Percentiles rank a stretch among this genome's conserved stretches.
Conservation (phyloP, 2,113 vertebrate species). For the Stegostoma tigrinum region DNA sequence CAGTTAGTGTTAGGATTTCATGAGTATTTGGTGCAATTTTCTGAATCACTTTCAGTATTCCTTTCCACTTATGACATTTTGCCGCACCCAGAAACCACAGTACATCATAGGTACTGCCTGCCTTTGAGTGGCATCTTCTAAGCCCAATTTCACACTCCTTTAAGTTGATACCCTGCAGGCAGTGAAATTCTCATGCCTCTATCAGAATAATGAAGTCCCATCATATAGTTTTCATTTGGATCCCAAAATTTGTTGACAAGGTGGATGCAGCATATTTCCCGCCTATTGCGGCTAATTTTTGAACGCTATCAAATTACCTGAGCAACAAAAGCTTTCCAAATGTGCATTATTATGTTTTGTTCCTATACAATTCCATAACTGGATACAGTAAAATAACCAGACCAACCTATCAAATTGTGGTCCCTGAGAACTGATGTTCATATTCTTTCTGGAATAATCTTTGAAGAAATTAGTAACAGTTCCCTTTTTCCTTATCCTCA, state of each 20-base stretch:
- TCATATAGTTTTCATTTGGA: not conserved
- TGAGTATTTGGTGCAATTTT: not conserved
- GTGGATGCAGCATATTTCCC: not conserved
- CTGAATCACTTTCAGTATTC: not conserved
- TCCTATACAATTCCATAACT: not conserved
- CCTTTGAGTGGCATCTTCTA: not conserved
- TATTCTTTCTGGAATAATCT: not conserved
- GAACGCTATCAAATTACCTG: not conserved
- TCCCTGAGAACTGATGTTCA: not conserved
- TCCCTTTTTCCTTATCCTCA: not conserved
- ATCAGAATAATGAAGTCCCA: not conserved
- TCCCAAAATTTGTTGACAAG: not conserved
- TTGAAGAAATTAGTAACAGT: not conserved
- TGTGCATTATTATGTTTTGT: not conserved
- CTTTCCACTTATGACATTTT: not conserved
- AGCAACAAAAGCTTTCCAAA: not conserved
- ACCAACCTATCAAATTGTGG: not conserved
- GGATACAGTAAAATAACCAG: not conserved
- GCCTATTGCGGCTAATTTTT: not conserved
- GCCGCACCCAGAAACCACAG: not conserved
- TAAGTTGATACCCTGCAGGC: not conserved
- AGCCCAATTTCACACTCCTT: not conserved
- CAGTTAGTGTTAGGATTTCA: no score
- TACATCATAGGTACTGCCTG: not conserved
- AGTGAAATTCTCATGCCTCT: not conserved